These are phyloP conservation scores for Drosophila asahinai DNA, from an alignment of 1,140 invertebrate species.

Conservation along the genomic window DNA sequence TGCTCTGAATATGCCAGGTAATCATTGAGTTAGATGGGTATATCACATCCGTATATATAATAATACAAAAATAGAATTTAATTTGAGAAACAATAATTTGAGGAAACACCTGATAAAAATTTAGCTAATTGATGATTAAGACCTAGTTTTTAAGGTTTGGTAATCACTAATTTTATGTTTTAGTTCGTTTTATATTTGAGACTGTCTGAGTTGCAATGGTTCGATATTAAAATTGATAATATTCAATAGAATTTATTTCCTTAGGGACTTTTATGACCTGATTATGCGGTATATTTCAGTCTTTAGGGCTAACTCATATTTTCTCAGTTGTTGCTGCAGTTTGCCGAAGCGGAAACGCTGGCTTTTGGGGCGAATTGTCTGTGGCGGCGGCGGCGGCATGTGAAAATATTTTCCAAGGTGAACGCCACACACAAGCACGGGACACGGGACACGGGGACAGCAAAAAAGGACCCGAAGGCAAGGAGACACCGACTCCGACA, in stretches of 20 bases:
- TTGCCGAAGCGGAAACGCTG: slow-evolving; percentile 72
- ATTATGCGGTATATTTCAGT: slow-evolving; percentile 18
- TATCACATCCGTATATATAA: not conserved
- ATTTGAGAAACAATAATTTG: not conserved
- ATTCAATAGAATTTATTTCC: no score
- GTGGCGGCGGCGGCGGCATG: slow-evolving; percentile 51
- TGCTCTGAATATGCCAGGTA: slow-evolving; percentile 8
- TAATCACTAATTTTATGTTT: no score
- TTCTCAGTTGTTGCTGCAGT: slow-evolving; percentile 55
- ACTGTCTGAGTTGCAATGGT: no score
- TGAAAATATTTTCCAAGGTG: slow-evolving; percentile 82
- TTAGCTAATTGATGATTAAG: no score
- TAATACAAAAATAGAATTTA: not conserved
- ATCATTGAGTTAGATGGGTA: slow-evolving; percentile 1
- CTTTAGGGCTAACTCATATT: slow-evolving; percentile 7
- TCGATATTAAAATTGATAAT: no score
- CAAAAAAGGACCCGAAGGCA: slow-evolving; percentile 50
- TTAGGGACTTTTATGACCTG: not conserved
- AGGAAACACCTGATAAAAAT: no score
- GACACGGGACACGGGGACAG: slow-evolving; percentile 32
- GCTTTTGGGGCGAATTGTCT: slow-evolving; percentile 40
- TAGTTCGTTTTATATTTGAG: no score
- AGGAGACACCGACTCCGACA: slow-evolving; percentile 41
- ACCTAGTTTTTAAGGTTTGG: no score
- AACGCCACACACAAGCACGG: slow-evolving; percentile 63